A percentile compares a stretch with the other conserved stretches of the same genome.
Conservation (phyloP, 2,888 invertebrate genomes). For the Drosophila setosimentum region DNA sequence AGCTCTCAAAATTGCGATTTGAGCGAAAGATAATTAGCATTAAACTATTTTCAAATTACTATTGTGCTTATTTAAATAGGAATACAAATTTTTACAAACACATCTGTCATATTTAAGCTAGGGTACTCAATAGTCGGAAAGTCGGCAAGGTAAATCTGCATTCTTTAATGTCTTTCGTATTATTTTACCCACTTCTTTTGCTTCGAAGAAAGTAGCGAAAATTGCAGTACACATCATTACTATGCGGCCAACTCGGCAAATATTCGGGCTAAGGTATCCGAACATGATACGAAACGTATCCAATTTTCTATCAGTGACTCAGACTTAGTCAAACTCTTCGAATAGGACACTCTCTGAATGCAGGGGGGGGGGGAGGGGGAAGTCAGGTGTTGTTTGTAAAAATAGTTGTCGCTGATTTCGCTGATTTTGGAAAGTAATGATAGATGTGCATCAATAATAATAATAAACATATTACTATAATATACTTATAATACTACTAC, state of each 20-base stretch:
- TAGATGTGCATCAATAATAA: background rate
- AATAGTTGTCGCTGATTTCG: background rate
- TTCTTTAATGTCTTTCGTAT: conserved; percentile 3
- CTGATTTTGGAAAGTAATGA: background rate
- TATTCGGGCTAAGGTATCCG: conserved; percentile 6
- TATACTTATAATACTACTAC: background rate
- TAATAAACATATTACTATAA: background rate
- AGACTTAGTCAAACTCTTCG: conserved; percentile 7
- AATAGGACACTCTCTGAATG: background rate
- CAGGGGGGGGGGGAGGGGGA: no score
- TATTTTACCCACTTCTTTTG: conserved; percentile 5
- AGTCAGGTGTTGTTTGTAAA: no score
- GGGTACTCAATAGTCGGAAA: conserved; percentile 1
- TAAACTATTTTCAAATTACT: background rate
- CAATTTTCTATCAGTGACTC: conserved; percentile 54
- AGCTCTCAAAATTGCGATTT: background rate
- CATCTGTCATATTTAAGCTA: background rate
- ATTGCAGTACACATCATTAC: conserved; percentile 22
- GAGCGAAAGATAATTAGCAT: background rate
- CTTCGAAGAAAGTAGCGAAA: conserved; percentile 49
- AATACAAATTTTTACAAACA: background rate
- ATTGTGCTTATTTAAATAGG: background rate
- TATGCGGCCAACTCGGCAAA: conserved; percentile 32
- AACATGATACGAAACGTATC: conserved; percentile 40
- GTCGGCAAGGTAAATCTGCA: background rate